Evolutionary conservation across 2,888 invertebrate species (phyloP), one percentile per base, ranked within the genome.

Genomic region (Mesorhabditis sp.): DNA sequence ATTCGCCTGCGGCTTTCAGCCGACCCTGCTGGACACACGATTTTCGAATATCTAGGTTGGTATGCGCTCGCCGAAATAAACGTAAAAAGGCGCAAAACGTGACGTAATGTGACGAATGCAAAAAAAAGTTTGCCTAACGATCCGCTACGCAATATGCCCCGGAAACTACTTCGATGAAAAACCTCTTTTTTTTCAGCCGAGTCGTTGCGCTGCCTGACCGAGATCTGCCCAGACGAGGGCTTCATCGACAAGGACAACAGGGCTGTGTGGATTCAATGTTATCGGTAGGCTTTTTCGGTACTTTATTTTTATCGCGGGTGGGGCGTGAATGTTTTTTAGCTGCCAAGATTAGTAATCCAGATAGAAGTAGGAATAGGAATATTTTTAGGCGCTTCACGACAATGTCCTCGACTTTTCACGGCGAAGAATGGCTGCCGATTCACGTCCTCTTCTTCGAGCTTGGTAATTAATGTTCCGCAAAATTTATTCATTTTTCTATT

Each of bases 391-490:
- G 58, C n/a, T 50, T 50, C 58, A 10, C n/a, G 10, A 2, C 10
- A 50, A 50, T 50, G 58, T 10, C 10, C 7, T n/a, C 58, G 7
- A 13, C 58, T 50, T 50, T n/a, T 2, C 1, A 50, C 10, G n/a
- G 10, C 58, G 58, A 50, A 10, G 58, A 50, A 50, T 50, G n/a
- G 7, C n/a, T 50, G n/a, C 10, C 58, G 58, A 50, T 50, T 13
- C 58, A 50, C n/a, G 7, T 50, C 7, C 58, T 50, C n/a, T 50
- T 50, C 58, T 50, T 50, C n/a, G 58, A 50, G 58, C 58, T 50
- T 13, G 58, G 58, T 50, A n/a, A 50, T 50, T 10, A 50, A 50
- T 13, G n/a, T n/a, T 50, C n/a, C n/a, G 58, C 7, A 13, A 50
- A 50, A n/a, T 50, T 50, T 10, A 50, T 28, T 28, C 28, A 28